Evolutionary conservation across 2,888 invertebrate genomes (phyloP).

Genomic region (Sarcophaga carnaria): DNA sequence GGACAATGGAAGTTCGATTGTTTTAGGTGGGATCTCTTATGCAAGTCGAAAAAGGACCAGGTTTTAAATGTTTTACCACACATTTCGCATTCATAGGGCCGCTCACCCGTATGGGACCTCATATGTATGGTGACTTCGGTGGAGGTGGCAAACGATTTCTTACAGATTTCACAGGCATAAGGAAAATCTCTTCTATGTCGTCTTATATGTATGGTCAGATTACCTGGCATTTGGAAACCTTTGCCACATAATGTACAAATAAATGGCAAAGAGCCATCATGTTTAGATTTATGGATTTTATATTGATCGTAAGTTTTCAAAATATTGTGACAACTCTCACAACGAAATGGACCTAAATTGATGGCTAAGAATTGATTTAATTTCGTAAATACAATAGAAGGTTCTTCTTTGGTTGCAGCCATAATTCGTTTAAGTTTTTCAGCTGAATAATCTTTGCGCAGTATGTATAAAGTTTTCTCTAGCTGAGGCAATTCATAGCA

Average conservation of each 20-base stretch:
- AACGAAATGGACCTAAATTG: constrained; percentile 77
- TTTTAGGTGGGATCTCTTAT: constrained; percentile 76
- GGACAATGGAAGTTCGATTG: constrained; percentile 77
- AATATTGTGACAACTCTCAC: constrained; percentile 73
- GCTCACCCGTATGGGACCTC: constrained; percentile 77
- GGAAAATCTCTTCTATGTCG: constrained; percentile 77
- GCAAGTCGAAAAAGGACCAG: constrained; percentile 78
- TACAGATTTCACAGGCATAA: constrained; percentile 77
- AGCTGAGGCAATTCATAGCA: constrained; percentile 72
- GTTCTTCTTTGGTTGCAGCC: constrained; percentile 9
- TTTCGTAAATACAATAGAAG: constrained; percentile 73
- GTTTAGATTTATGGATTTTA: constrained; percentile 75
- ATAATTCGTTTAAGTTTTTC: constrained; percentile 74
- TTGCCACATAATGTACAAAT: constrained; percentile 77
- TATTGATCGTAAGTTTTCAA: constrained; percentile 78
- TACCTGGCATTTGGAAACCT: constrained; percentile 77
- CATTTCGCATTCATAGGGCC: constrained; percentile 77
- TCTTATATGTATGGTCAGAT: constrained; percentile 76
- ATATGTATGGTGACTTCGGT: constrained; percentile 78
- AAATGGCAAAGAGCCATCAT: constrained; percentile 77
- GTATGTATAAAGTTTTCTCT: constrained; percentile 75
- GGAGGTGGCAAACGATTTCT: constrained; percentile 77
- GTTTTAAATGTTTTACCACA: constrained; percentile 78
- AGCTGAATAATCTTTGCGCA: constrained; percentile 75
- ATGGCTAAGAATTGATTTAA: constrained; percentile 73